Conservation (phyloP, 2,797 vertebrate genomes). For the Graptemys geographica region DNA sequence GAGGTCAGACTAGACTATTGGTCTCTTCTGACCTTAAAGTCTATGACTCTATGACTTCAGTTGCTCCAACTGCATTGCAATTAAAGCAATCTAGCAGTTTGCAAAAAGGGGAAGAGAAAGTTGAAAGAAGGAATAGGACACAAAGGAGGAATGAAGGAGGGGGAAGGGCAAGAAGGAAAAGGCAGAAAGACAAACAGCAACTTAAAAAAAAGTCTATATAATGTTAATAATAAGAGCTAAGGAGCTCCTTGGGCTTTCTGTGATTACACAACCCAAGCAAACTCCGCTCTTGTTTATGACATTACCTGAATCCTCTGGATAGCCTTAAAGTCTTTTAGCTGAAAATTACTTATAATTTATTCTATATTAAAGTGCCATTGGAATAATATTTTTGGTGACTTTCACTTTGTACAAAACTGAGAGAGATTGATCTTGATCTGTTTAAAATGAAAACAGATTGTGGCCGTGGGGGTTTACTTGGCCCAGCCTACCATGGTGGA, state of each 20-base stretch:
- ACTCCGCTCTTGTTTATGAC: background rate
- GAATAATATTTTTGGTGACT: background rate
- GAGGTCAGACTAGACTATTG: too few relatives aligned
- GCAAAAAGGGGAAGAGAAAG: background rate
- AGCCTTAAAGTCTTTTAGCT: background rate
- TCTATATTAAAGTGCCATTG: background rate
- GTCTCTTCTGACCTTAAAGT: too few relatives aligned
- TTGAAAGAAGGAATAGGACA: background rate
- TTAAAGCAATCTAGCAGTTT: background rate
- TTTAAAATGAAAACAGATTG: background rate
- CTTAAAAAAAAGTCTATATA: background rate
- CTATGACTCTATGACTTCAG: background rate
- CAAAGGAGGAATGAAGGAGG: background rate
- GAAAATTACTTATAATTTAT: constrained; percentile 1
- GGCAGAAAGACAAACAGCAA: fast-evolving
- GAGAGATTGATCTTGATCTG: background rate
- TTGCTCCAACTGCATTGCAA: background rate
- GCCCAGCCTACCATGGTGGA: background rate
- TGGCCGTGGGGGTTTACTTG: background rate
- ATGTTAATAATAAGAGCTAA: background rate
- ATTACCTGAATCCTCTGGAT: background rate
- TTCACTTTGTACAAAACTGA: background rate
- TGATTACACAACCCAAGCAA: background rate
- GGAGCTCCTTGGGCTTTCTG: background rate
- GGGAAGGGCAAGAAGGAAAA: background rate